These are phyloP conservation scores for Conger conger DNA, from an alignment of 2,113 vertebrate species.

Conservation along the genomic window DNA sequence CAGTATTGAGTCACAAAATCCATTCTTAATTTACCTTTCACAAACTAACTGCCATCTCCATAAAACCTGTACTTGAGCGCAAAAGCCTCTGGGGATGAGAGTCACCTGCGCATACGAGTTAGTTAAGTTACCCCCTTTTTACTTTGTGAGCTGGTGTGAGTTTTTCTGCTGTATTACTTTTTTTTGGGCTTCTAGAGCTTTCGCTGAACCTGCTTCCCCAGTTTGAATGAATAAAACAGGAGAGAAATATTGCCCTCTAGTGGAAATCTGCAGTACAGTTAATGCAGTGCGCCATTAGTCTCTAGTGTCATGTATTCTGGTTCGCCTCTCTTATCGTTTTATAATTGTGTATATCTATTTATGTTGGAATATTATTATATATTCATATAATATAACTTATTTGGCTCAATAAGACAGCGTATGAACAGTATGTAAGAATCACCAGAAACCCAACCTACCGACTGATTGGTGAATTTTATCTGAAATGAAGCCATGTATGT, in stretches of 20 bases:
- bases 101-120: neutral
- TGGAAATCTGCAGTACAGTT: neutral
- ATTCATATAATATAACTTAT: too few relatives aligned
- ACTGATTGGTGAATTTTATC: too few relatives aligned
- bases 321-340: too few relatives aligned
- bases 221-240: neutral
- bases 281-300: neutral
- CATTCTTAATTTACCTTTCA: neutral
- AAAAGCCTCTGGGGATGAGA: neutral
- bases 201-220: slow-evolving; percentile 9
- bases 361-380: too few relatives aligned
- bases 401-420: too few relatives aligned
- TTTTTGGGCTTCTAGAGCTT: slow-evolving; percentile 6
- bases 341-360: too few relatives aligned
- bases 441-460: too few relatives aligned
- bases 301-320: neutral
- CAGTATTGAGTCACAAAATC: neutral
- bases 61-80: neutral
- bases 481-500: too few relatives aligned
- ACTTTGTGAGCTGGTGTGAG: neutral
- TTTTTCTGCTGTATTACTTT: too few relatives aligned
- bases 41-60: neutral
- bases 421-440: too few relatives aligned
- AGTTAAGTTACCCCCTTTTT: too few relatives aligned
- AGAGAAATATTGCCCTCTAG: slow-evolving; percentile 18